Percentiles rank a stretch among this genome's conserved stretches.
These are phyloP conservation scores for Temnothorax unifasciatus DNA, from an alignment of 2,888 invertebrate genomes.

Conservation along the genomic window DNA sequence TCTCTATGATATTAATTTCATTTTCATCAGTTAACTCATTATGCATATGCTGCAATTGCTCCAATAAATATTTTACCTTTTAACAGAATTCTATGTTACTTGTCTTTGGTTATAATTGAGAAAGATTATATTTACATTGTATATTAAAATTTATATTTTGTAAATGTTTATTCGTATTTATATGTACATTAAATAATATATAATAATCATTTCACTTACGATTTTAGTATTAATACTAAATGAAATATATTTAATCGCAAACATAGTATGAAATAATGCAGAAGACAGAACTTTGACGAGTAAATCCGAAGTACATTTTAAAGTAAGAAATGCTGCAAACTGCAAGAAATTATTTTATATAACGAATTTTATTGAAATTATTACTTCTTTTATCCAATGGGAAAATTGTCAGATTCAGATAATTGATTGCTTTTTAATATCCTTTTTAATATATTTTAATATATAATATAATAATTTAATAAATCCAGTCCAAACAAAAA, in stretches of 20 bases:
- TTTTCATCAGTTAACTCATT: not conserved
- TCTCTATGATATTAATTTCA: slow-evolving; percentile 4
- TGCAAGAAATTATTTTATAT: not conserved
- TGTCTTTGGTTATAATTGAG: not conserved
- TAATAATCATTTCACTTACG: slow-evolving; percentile 3
- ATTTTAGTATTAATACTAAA: not conserved
- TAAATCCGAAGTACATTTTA: not conserved
- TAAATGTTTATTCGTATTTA: not conserved
- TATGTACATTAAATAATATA: not conserved
- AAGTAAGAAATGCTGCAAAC: slow-evolving; percentile 9
- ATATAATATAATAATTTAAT: no score
- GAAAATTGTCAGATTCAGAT: no score
- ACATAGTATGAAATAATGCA: not conserved
- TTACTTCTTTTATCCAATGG: no score
- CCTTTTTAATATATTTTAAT: no score
- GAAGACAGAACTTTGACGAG: not conserved
- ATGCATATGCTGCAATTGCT: not conserved
- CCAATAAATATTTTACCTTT: slow-evolving; percentile 7
- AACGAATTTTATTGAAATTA: not conserved
- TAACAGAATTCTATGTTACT: not conserved
- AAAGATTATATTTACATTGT: not conserved
- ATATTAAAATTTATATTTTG: not conserved
- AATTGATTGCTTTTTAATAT: no score
- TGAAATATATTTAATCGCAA: not conserved
- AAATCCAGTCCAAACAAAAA: no score